These are phyloP conservation scores for Embidobia sp. DNA, from an alignment of 2,888 invertebrate species.

Conservation along the genomic window DNA sequence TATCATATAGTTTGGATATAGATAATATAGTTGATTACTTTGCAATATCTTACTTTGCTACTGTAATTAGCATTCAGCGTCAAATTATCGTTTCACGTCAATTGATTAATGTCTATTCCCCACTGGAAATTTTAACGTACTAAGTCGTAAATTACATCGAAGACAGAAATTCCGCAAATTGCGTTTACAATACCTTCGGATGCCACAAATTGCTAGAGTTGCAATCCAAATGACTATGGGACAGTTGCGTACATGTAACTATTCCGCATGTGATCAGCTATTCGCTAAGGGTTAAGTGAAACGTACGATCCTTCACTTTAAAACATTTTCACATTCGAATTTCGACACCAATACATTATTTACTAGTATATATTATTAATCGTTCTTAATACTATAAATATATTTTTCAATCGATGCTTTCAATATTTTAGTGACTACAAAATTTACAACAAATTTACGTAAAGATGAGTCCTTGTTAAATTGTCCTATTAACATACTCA, in stretches of 20 bases:
- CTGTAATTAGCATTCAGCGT: constrained; percentile 31
- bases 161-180: constrained; percentile 58
- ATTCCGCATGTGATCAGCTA: constrained; percentile 18
- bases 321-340: no score
- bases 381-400: no score
- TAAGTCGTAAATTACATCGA: constrained; percentile 50
- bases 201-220: constrained; percentile 52
- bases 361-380: no score
- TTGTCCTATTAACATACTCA: no score
- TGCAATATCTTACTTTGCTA: constrained; percentile 12
- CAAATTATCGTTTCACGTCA: constrained; percentile 48
- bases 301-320: background rate
- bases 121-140: constrained; percentile 48
- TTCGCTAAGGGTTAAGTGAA: constrained; percentile 6
- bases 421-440: no score
- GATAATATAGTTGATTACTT: constrained; percentile 5
- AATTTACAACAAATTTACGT: no score
- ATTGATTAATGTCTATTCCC: constrained; percentile 52
- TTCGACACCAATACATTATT: no score
- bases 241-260: constrained; percentile 38
- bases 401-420: no score
- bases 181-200: constrained; percentile 55
- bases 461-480: no score
- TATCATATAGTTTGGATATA: no score
- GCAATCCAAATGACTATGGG: constrained; percentile 46